Conservation (phyloP, 2,113 vertebrate species). For the Oryzias woworae region DNA sequence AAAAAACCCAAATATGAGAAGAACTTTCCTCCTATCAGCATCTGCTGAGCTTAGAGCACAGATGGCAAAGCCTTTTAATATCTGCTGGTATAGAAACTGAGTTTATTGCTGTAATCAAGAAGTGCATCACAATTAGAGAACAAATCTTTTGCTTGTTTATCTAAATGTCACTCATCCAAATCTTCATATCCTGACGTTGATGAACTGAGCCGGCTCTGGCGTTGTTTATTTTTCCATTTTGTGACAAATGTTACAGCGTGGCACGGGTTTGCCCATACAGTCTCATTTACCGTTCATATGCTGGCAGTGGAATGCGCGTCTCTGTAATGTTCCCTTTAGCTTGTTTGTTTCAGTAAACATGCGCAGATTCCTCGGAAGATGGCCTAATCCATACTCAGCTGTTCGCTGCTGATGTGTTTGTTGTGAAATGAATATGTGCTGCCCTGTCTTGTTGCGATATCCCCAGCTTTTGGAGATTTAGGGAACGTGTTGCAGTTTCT, state of each 20-base stretch:
- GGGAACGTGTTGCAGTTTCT: slow-evolving; percentile 73
- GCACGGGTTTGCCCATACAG: slow-evolving; percentile 25
- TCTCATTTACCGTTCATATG: slow-evolving; percentile 53
- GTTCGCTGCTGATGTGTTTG: slow-evolving; percentile 64
- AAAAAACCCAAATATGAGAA: slow-evolving; percentile 1
- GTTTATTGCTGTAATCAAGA: slow-evolving; percentile 37
- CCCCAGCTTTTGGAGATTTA: slow-evolving; percentile 73
- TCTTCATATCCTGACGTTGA: neutral
- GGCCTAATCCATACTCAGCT: slow-evolving; percentile 67
- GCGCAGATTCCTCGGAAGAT: slow-evolving; percentile 55
- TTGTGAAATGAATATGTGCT: slow-evolving; percentile 62
- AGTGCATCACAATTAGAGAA: slow-evolving; percentile 12
- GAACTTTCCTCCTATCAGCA: slow-evolving; percentile 44
- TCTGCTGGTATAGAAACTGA: slow-evolving; percentile 59
- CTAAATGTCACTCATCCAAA: neutral
- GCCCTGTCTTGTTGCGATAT: slow-evolving; percentile 55
- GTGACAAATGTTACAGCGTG: slow-evolving; percentile 25
- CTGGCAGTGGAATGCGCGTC: slow-evolving; percentile 39
- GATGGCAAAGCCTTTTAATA: slow-evolving; percentile 68
- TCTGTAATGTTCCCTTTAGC: slow-evolving; percentile 44
- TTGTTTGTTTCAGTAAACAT: slow-evolving; percentile 66
- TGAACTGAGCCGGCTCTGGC: neutral
- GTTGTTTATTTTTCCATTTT: slow-evolving; percentile 20
- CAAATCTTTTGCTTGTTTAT: slow-evolving; percentile 21
- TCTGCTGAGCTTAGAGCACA: slow-evolving; percentile 39